Conservation (phyloP, 2,888 invertebrate genomes). For the Dynastes grantii region DNA sequence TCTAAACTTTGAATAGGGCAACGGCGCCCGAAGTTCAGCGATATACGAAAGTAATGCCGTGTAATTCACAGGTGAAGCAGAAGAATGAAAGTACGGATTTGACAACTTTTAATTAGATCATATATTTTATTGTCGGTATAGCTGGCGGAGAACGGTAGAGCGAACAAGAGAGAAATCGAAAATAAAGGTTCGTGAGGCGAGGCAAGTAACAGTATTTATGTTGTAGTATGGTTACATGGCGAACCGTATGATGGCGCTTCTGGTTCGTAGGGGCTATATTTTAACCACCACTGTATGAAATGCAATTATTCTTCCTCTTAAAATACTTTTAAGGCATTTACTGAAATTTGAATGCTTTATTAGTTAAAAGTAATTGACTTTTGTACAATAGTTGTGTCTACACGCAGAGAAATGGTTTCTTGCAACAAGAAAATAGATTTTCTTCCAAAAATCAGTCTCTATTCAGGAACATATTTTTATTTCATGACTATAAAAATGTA, state of each 20-base stretch:
- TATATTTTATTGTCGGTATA: conserved; percentile 31
- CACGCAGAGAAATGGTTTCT: no score
- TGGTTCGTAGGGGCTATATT: not conserved
- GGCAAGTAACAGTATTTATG: not conserved
- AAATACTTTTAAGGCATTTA: no score
- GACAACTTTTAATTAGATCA: conserved; percentile 44
- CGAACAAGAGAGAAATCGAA: conserved; percentile 15
- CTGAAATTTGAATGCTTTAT: no score
- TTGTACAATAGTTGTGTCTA: no score
- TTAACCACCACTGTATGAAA: no score
- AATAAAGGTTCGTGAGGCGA: not conserved
- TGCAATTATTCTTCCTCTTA: no score
- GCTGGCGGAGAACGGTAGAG: not conserved
- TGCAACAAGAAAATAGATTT: no score
- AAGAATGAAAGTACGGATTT: conserved; percentile 34
- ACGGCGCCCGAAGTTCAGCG: not conserved
- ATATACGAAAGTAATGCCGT: conserved; percentile 17
- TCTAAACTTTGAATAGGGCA: not conserved
- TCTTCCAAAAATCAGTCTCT: no score
- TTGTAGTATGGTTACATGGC: not conserved
- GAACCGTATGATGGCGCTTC: conserved; percentile 10
- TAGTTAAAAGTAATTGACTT: no score
- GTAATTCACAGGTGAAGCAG: conserved; percentile 39
- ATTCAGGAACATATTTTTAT: no score
- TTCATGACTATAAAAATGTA: no score